phyloP scores from a whole-genome alignment of 2,888 invertebrate species.

The Melanostoma mellinum region DNA sequence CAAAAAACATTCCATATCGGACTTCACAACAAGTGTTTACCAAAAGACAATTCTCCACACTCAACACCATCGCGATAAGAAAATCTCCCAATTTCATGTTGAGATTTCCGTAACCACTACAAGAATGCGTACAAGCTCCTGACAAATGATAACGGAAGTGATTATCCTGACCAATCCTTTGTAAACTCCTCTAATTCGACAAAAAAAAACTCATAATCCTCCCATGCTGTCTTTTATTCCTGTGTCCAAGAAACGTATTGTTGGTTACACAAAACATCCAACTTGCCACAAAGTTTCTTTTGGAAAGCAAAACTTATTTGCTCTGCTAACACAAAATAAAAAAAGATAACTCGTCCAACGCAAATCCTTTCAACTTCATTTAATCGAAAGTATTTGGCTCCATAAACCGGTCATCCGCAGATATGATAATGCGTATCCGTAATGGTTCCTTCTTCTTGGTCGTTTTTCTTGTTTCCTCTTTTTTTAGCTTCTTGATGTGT shows the following conservation, averaged over 20 bases:
- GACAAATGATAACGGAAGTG: no score
- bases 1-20: no score
- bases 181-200: no score
- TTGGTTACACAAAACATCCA: not conserved
- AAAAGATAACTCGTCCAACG: constrained; percentile 19
- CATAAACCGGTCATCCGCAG: constrained; percentile 57
- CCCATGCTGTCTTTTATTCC: not conserved
- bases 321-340: not conserved
- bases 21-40: no score
- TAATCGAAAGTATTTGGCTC: constrained; percentile 69
- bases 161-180: no score
- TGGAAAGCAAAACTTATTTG: constrained; percentile 34
- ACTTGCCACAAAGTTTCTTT: constrained; percentile 4
- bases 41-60: no score
- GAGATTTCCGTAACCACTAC: no score
- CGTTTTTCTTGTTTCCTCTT: not conserved
- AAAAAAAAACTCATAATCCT: no score
- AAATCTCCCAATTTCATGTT: no score
- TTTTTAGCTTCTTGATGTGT: not conserved
- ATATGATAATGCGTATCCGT: constrained; percentile 55
- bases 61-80: no score
- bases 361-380: constrained; percentile 64
- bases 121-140: no score
- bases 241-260: not conserved
- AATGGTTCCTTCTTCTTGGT: constrained; percentile 24